phyloP scores from a whole-genome alignment of 2,888 invertebrate genomes.

The Aleiodes testaceus region DNA sequence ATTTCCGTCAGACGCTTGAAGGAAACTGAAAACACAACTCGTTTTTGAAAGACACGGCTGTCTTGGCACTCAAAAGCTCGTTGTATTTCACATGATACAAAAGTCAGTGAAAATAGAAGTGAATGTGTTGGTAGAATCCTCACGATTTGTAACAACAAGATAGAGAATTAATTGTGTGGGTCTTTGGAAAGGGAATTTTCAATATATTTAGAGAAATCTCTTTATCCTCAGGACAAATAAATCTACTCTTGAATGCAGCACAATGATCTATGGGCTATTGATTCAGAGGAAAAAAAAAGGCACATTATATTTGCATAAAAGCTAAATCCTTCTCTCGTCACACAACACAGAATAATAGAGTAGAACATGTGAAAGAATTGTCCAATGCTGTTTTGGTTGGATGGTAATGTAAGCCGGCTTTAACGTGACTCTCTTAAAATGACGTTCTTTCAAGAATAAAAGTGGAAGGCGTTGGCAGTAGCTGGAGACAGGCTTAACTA shows the following conservation, averaged over 20 bases:
- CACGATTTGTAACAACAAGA: slow-evolving; percentile 8
- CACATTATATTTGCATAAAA: not conserved
- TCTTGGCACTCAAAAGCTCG: not conserved
- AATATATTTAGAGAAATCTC: too few species aligned
- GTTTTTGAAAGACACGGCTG: slow-evolving; percentile 11
- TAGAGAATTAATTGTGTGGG: not conserved
- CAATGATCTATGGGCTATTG: not conserved
- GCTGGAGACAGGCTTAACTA: not conserved
- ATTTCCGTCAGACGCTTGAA: slow-evolving; percentile 7
- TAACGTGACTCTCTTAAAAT: slow-evolving; percentile 27
- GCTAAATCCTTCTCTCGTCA: not conserved
- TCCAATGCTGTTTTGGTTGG: slow-evolving; percentile 13
- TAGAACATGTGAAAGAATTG: not conserved
- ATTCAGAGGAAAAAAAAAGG: too few species aligned
- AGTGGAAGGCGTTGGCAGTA: slow-evolving; percentile 1
- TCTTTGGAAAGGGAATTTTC: too few species aligned
- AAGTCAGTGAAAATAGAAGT: not conserved
- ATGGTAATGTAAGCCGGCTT: slow-evolving; percentile 32
- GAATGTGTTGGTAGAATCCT: not conserved
- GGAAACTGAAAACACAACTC: slow-evolving; percentile 7
- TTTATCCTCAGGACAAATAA: not conserved
- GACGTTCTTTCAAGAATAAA: slow-evolving; percentile 23
- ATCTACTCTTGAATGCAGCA: not conserved
- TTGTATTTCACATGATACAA: not conserved
- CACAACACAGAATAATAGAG: too few species aligned